These are phyloP conservation scores for Zeugodacus cucurbitae DNA, from an alignment of 1,140 invertebrate genomes.

Conservation along the genomic window DNA sequence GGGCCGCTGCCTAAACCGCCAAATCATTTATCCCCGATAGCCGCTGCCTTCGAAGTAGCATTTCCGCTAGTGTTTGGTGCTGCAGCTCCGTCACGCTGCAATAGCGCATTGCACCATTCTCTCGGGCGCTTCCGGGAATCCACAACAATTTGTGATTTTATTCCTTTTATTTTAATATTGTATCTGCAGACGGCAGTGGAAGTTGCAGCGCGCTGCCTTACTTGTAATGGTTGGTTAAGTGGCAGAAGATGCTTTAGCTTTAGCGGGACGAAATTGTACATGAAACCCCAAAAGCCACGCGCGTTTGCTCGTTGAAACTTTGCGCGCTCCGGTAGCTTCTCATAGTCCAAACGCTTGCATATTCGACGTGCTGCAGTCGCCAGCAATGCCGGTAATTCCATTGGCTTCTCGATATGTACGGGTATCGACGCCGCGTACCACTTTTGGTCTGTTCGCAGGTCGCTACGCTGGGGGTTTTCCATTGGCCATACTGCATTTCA, in stretches of 20 bases:
- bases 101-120: background rate
- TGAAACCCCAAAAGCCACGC: background rate
- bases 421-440: background rate
- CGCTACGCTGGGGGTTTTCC: background rate
- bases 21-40: conserved; percentile 33
- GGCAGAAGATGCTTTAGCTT: background rate
- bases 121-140: background rate
- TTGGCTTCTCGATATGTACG: conserved; percentile 13
- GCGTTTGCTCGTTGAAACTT: background rate
- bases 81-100: background rate
- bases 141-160: background rate
- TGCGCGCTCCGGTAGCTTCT: background rate
- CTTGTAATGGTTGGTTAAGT: background rate
- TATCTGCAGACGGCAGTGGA: background rate
- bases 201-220: background rate
- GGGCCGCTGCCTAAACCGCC: background rate
- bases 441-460: background rate
- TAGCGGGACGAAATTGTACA: background rate
- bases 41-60: background rate
- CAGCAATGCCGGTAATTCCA: background rate
- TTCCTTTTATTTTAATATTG: background rate
- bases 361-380: background rate
- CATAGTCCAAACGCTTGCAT: background rate
- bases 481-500: conserved; percentile 6
- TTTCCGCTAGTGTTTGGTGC: background rate